phyloP scores from a whole-genome alignment of 2,888 invertebrate species.

The Oscheius sp. region DNA sequence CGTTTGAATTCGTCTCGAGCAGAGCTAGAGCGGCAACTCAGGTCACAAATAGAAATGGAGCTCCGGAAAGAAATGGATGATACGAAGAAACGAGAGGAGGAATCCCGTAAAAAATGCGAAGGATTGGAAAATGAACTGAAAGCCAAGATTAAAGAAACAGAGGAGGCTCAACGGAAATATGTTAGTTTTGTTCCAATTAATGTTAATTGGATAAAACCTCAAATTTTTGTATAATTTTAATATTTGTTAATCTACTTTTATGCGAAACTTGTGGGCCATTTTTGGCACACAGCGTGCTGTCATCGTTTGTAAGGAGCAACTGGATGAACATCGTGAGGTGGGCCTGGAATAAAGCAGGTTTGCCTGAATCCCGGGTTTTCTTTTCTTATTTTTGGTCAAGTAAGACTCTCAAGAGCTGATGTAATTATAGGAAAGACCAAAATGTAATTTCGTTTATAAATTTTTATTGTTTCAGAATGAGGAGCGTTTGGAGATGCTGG shows the following conservation, averaged over 20 bases:
- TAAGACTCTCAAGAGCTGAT: not conserved
- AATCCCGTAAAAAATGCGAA: conserved; percentile 54
- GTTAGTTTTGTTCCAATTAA: conserved; percentile 43
- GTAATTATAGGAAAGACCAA: not conserved
- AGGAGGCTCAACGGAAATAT: conserved; percentile 61
- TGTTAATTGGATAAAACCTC: conserved; percentile 8
- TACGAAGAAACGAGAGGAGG: conserved; percentile 70
- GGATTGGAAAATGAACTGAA: conserved; percentile 58
- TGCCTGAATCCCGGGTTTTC: not conserved
- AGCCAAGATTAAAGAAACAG: conserved; percentile 55
- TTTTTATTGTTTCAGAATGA: conserved; percentile 61
- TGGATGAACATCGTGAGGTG: not conserved
- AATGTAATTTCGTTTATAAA: not conserved
- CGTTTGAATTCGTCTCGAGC: conserved; percentile 42
- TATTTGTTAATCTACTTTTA: conserved; percentile 15
- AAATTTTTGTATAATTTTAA: conserved; percentile 1
- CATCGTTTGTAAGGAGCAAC: not conserved
- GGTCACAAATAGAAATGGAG: conserved; percentile 65
- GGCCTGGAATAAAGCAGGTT: conserved; percentile 2
- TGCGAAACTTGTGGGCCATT: conserved; percentile 2
- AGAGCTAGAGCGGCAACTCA: conserved; percentile 61
- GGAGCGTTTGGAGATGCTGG: conserved; percentile 67
- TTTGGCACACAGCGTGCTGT: conserved; percentile 1
- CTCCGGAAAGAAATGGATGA: conserved; percentile 69
- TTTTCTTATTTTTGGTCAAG: not conserved